Base-by-base conservation (phyloP, 2,113 vertebrate species). In the Ranitomeya variabilis region DNA sequence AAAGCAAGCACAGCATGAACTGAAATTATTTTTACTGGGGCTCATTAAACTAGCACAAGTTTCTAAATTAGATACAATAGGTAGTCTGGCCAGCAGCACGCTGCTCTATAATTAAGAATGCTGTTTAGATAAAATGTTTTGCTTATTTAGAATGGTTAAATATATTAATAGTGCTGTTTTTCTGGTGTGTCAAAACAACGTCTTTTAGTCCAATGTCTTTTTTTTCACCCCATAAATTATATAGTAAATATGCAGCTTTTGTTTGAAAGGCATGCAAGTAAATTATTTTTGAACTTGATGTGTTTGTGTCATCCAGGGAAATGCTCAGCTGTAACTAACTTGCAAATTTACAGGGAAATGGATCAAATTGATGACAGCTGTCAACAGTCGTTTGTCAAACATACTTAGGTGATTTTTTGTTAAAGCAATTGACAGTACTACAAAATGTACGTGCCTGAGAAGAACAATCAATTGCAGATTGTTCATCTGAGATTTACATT, bases 11-110 rank as follows among this genome's bases (percentile, higher is more conserved):
- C 87, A 85, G 87, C 87, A 89, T 69, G 87, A 85, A 85, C 18
- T 74, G 59, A 85, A 79, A 89, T 85, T 19, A 89, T 79, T 83
- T 81, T 88, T 89, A 84, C 81, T 88, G 87, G 45, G 69, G 16
- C 81, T 89, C 87, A 84, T 89, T 89, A 85, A 79, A 89, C 45
- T 82, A 79, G 82, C 82, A 85, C 60, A 89, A 59, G 74, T 89
- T 89, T 55, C 73, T 79, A 89, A 89, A 85, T 89, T 74, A 85
- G 87, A 89, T 89, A 54, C 87, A 89, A 67, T 89, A 78, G 87
- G 62, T 84, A 89, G 77, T 71, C n/a, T 69, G 64, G 60, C 73
- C 71, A 57, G 54, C 55, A 57, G 57, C 60, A 67, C 57, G 64
- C 55, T 15, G 16, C 73, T 89, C 59, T 69, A 84, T 78, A 57